Base-by-base conservation (phyloP, 2,113 vertebrate genomes). In the Nannospalax galili region DNA sequence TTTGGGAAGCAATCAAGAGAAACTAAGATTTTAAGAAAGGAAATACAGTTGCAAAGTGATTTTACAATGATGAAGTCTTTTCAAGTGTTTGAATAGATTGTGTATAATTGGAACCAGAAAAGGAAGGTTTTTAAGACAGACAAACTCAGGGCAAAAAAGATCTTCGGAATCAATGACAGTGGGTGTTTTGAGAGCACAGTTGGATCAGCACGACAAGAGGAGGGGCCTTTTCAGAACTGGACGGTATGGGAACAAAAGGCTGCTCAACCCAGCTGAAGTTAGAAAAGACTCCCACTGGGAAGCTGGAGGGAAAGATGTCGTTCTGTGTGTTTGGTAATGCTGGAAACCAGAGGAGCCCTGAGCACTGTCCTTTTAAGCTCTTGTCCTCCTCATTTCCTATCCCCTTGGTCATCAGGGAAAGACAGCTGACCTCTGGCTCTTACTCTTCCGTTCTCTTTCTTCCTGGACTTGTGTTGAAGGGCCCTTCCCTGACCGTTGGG, bases 121-220 rank as follows among this genome's bases (percentile, higher is more conserved):
- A 72, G 70, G 70, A 96, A 60, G 62, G 12, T 26, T 89, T 92
- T 91, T 45, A 92, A 95, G 40, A 48, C 9, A 94, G 82, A 82
- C 17, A n/a, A 69, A 45, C 67, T 85, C 42, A 60, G n/a, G 19
- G 40, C 84, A 91, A 60, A 73, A 37, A 95, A 90, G 60, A 77
- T 75, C 30, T 93, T 73, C 80, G 45, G 73, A 56, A 87, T 52
- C 3, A 2, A 72, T 28, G 60, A 89, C 42, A 70, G 3, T 14
- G 60, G 42, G 7, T 45, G 3, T 75, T 65, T 86, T 77, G 73
- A 72, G 69, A 82, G 45, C 65, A 74, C 60, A 28, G n/a, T 22
- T 82, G 45, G 58, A 15, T 5, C 0, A 30, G 5, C 10, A 26
- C 35, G 69, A 22, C 48, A 90, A 62, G 42, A n/a, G 20, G 40